A percentile compares a stretch with the other conserved stretches of the same genome.
Evolutionary conservation across 2,888 invertebrate species (phyloP).

Genomic region (Orthosia gracilis): DNA sequence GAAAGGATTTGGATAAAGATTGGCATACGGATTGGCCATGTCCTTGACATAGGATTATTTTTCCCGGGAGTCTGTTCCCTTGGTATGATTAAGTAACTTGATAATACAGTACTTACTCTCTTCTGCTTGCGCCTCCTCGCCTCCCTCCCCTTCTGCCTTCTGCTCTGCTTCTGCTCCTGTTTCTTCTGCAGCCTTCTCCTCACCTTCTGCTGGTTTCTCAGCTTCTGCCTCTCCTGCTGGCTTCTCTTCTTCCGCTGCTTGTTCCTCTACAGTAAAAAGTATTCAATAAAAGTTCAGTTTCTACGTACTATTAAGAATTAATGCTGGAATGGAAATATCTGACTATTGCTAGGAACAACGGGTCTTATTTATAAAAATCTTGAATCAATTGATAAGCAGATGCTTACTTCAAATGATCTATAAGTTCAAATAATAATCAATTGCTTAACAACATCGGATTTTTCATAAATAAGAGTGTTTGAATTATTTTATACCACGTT

Average conservation of each 20-base stretch:
- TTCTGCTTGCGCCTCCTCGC: conserved; percentile 76
- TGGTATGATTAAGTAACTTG: background rate
- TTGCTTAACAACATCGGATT: no score
- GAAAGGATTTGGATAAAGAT: no score
- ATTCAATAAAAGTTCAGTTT: background rate
- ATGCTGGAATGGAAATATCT: background rate
- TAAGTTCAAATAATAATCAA: no score
- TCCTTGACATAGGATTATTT: no score
- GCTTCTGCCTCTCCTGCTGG: background rate
- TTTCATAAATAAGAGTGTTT: no score
- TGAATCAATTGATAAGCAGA: no score
- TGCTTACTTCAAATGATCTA: no score
- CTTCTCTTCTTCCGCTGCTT: conserved; percentile 34
- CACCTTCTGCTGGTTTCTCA: conserved; percentile 8
- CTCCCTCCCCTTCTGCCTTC: conserved; percentile 67
- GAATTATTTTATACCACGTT: no score
- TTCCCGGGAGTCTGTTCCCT: no score
- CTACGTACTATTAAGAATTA: background rate
- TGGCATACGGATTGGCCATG: no score
- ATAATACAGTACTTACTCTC: conserved; percentile 60
- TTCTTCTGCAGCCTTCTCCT: conserved; percentile 69
- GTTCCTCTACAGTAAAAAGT: conserved; percentile 30
- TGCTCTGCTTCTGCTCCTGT: conserved; percentile 44
- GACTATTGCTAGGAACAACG: no score
- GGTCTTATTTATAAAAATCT: no score